These are phyloP conservation scores for Bedellia somnulentella DNA, from an alignment of 2,888 invertebrate species.

Conservation along the genomic window DNA sequence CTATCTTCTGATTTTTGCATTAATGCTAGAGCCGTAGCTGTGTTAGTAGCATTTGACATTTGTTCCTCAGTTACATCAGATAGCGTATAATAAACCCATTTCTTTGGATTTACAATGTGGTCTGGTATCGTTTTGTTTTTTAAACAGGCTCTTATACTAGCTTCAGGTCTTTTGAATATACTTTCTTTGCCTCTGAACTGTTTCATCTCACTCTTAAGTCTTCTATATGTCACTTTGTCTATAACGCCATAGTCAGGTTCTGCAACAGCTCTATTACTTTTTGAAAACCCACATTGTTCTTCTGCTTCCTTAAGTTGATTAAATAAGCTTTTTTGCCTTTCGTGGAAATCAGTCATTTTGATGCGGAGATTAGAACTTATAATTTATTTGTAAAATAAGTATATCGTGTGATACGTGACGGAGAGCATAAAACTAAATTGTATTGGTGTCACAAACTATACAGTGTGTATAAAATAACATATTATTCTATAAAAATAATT, in stretches of 20 bases:
- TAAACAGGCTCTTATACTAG: slow-evolving; percentile 62
- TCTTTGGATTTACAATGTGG: slow-evolving; percentile 74
- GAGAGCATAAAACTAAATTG: too few species aligned
- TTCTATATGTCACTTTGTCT: slow-evolving; percentile 30
- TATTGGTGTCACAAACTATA: too few species aligned
- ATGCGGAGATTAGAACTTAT: too few species aligned
- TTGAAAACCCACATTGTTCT: slow-evolving; percentile 45
- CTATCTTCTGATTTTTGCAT: slow-evolving; percentile 68
- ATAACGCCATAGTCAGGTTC: slow-evolving; percentile 29
- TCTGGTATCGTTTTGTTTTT: slow-evolving; percentile 37
- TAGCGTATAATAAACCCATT: slow-evolving; percentile 80
- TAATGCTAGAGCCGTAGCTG: slow-evolving; percentile 76
- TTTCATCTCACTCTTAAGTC: slow-evolving; percentile 55
- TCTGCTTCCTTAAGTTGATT: slow-evolving; percentile 68
- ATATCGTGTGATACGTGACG: too few species aligned
- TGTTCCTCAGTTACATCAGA: slow-evolving; percentile 75
- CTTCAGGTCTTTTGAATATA: slow-evolving; percentile 75
- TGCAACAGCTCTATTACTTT: slow-evolving; percentile 25
- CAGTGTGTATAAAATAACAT: too few species aligned
- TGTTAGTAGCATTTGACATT: slow-evolving; percentile 78
- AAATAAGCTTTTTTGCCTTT: slow-evolving; percentile 71
- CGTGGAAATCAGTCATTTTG: slow-evolving; percentile 55
- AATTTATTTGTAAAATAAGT: too few species aligned
- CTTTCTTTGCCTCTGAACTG: slow-evolving; percentile 73
- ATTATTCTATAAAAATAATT: too few species aligned